Percentiles rank a stretch among this genome's conserved stretches.
phyloP scores from a whole-genome alignment of 35 echinoderm and acorn worm species.

The Ophioderma brevispina region DNA sequence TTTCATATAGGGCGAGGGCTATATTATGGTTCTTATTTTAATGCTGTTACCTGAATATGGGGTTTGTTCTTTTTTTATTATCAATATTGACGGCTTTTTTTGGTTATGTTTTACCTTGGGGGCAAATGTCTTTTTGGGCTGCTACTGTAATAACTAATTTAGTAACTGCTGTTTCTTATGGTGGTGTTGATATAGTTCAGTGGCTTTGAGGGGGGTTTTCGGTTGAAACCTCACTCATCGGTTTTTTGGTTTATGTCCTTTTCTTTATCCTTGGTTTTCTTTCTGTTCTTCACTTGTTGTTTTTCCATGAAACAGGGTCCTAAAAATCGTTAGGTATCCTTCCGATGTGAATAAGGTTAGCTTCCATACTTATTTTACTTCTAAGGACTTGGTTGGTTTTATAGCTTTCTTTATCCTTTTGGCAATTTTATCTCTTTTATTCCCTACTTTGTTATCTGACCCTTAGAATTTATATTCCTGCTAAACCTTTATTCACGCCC shows the following conservation, averaged over 20 bases:
- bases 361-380: constrained; percentile 68
- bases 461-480: constrained; percentile 76
- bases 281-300: constrained; percentile 57
- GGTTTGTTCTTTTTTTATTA: constrained; percentile 57
- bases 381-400: constrained; percentile 69
- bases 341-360: constrained; percentile 48
- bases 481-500: constrained; percentile 72
- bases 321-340: constrained; percentile 67
- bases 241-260: constrained; percentile 80
- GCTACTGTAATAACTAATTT: constrained; percentile 88
- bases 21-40: constrained; percentile 78
- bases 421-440: constrained; percentile 17
- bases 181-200: constrained; percentile 53
- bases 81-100: constrained; percentile 74
- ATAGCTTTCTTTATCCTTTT: constrained; percentile 28
- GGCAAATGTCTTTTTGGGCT: constrained; percentile 90
- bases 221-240: constrained; percentile 68
- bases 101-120: constrained; percentile 76
- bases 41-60: constrained; percentile 59
- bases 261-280: constrained; percentile 68
- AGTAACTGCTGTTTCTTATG: constrained; percentile 65
- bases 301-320: constrained; percentile 69
- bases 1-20: constrained; percentile 81
- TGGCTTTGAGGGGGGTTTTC: constrained; percentile 85
- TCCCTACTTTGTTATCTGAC: constrained; percentile 54